Base-by-base conservation (phyloP, 64 coral and sea anemone genomes). In the Pocillopora damicornis region DNA sequence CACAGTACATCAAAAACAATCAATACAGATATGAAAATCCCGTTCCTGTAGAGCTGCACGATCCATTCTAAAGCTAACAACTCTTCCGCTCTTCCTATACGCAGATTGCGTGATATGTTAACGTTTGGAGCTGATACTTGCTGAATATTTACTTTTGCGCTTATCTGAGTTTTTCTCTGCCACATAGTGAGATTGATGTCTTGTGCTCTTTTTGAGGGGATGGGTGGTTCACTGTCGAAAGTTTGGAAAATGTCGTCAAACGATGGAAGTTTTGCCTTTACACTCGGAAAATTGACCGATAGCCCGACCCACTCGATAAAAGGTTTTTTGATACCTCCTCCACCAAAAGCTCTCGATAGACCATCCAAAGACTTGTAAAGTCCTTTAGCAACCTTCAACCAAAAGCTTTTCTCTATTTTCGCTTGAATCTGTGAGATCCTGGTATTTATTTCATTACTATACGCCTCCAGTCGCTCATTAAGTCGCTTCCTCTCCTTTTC, bases 31-130 rank as follows among this genome's bases (percentile, higher is more conserved):
- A 89, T 83, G 23, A 95, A 85, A 20, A 95, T 64, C 35, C 93
- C 93, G n/a, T 71, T 88, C 42, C 73, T 71, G 26, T 82, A 63
- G 23, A 95, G 15, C n/a, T 86, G 17, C 23, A 91, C 74, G 14
- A 95, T 74, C 93, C 93, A 95, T 11, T 95, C 93, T 57, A 95
- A 88, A 34, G 86, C 93, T 12, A 95, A 74, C 25, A 95, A 90
- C 14, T 95, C 89, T 60, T 89, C 18, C 45, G 76, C 86, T 62
- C 79, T 63, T 25, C 79, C 79, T n/a, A 74, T 86, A 14, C n/a
- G 81, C 0, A 81, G 30, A 8, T 89, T 86, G 13, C 79, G 91
- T 13, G 89, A 89, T 61, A 88, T 74, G 30, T 91, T 95, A 11
- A 95, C 16, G 17, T 87, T 42, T 63, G 89, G 89, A 11, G 83